phyloP scores from a whole-genome alignment of 2,888 invertebrate species.

The Lithosia quadra region DNA sequence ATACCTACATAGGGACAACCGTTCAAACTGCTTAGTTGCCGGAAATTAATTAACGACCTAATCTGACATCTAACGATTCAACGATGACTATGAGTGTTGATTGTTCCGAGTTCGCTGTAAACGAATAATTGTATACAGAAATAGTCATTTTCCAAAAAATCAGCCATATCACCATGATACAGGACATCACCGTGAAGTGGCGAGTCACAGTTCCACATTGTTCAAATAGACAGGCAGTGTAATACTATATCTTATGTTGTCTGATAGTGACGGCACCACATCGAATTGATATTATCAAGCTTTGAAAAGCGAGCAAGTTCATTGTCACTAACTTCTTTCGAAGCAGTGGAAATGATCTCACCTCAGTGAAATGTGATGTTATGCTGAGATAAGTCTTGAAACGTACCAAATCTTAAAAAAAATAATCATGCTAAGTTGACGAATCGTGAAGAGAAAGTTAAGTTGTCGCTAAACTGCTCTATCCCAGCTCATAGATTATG shows the following conservation, averaged over 20 bases:
- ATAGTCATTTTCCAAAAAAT: not conserved
- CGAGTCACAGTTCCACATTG: not conserved
- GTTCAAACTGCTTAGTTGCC: not conserved
- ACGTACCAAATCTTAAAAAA: conserved; percentile 14
- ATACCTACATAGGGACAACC: not conserved
- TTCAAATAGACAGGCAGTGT: not conserved
- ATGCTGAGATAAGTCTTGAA: conserved; percentile 10
- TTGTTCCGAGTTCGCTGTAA: not conserved
- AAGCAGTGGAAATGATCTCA: not conserved
- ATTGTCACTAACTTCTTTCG: not conserved
- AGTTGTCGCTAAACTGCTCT: conserved; percentile 14
- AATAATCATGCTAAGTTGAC: conserved; percentile 28
- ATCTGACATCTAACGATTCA: not conserved
- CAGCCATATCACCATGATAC: not conserved
- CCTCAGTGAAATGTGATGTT: not conserved
- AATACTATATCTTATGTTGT: not conserved
- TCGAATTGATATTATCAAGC: too few relatives aligned
- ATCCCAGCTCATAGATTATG: conserved; percentile 12
- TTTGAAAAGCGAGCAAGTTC: not conserved
- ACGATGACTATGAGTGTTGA: not conserved
- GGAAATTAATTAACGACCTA: not conserved
- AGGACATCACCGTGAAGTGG: not conserved
- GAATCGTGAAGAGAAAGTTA: conserved; percentile 55
- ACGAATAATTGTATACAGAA: not conserved
- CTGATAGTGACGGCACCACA: not conserved